These are phyloP conservation scores for Perca flavescens DNA, from an alignment of 2,113 vertebrate species.

Conservation along the genomic window DNA sequence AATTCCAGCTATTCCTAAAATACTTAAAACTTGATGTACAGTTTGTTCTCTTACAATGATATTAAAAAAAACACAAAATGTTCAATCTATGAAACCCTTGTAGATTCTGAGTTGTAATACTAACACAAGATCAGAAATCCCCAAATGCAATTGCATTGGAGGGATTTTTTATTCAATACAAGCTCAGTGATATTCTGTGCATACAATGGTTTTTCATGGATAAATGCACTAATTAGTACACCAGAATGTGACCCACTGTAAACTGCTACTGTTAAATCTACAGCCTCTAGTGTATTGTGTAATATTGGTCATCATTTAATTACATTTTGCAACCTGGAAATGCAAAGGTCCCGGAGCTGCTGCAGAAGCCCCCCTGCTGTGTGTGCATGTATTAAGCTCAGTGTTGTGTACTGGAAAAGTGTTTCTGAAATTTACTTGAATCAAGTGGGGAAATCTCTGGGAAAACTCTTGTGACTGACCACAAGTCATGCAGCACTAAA, in stretches of 20 bases:
- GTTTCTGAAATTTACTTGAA: background rate
- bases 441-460: background rate
- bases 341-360: background rate
- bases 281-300: slow-evolving; percentile 17
- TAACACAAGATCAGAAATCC: background rate
- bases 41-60: background rate
- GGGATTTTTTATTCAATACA: background rate
- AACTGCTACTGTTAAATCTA: slow-evolving; percentile 14
- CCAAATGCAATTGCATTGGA: background rate
- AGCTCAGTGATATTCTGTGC: background rate
- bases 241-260: background rate
- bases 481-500: background rate
- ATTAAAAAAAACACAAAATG: background rate
- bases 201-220: slow-evolving; percentile 2
- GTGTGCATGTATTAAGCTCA: background rate
- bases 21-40: background rate
- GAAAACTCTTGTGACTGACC: background rate
- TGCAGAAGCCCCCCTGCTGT: background rate
- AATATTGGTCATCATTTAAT: slow-evolving; percentile 44
- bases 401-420: background rate
- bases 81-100: background rate
- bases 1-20: background rate
- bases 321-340: slow-evolving; percentile 3
- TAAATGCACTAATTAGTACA: slow-evolving; percentile 53
- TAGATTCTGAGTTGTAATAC: background rate